Percentiles rank a stretch among this genome's conserved stretches.
Evolutionary conservation across 2,797 vertebrate species (phyloP).

Genomic region (Erpetoichthys calabaricus): DNA sequence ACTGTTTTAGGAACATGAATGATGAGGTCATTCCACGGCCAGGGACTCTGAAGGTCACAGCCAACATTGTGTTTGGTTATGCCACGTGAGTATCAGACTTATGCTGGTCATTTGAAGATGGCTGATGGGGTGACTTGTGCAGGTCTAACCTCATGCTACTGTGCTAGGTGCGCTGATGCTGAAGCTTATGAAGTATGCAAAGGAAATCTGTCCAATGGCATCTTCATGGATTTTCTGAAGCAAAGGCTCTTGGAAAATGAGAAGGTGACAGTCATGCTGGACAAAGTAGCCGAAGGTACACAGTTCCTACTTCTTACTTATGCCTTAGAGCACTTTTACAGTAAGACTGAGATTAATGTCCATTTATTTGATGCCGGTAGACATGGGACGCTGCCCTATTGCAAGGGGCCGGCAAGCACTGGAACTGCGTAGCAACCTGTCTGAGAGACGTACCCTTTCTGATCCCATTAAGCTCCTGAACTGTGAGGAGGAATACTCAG

Average conservation of each 20-base stretch:
- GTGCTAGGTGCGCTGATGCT: conserved; percentile 56
- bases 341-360: too few relatives aligned
- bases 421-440: conserved; percentile 74
- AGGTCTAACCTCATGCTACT: not conserved
- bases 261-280: conserved; percentile 73
- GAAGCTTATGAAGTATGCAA: conserved; percentile 71
- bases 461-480: conserved; percentile 40
- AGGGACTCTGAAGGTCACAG: conserved; percentile 58
- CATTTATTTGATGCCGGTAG: conserved; percentile 24
- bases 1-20: conserved; percentile 50
- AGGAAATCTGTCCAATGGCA: conserved; percentile 56
- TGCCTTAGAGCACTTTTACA: not conserved
- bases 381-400: conserved; percentile 65
- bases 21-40: conserved; percentile 60
- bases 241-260: conserved; percentile 57
- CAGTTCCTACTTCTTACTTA: conserved; percentile 2
- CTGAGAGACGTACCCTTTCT: conserved; percentile 59
- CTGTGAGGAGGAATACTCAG: conserved; percentile 40
- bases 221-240: conserved; percentile 71
- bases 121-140: not conserved
- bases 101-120: too few relatives aligned
- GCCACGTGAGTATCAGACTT: conserved; percentile 58
- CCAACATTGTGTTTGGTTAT: conserved; percentile 75
- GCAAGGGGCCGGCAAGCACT: conserved; percentile 65
- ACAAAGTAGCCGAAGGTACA: conserved; percentile 70